Base-by-base conservation (phyloP, 2,888 invertebrate genomes). In the Xanthia togata region DNA sequence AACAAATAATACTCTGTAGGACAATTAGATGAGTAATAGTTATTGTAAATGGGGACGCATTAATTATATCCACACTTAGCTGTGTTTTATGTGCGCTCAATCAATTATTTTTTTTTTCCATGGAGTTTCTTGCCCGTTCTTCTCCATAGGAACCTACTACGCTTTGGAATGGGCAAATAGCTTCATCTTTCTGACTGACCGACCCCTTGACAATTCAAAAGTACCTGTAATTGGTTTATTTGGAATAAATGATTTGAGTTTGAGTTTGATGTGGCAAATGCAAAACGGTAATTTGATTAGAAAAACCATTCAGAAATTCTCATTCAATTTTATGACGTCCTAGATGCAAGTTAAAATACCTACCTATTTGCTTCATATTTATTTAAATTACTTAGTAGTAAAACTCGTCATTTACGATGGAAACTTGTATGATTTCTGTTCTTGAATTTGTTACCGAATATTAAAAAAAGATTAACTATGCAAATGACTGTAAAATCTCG, bases 401-500 rank as follows among this genome's bases (percentile, higher is more conserved):
- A 79, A 83, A 59, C 47, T 53, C 17, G 59, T 44, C 59, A 73
- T 71, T 65, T 75, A 76, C n/a, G 38, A 67, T 20, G 31, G 41
- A 17, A 59, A 53, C n/a, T 35, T 14, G 60, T 63, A 35, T 64
- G 74, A 78, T 78, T 85, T 73, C 23, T 59, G 53, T 70, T 74
- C 70, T 70, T 14, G n/a, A 57, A 35, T 71, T 50, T 59, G 5
- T 64, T 38, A 72, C 4, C 23, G 35, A 63, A 67, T 68, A 60
- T 38, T 50, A 47, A 31, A 77, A 68, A 53, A 23, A 44, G 5
- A 81, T 74, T 73, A 71, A 38, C 41, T 70, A 80, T 84, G 65
- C 75, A 80, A 87, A 86, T n/a, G 69, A 77, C 59, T 78, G 47
- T 68, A 75, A 85, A 79, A 77, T n/a, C 63, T 79, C 55, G 53